A percentile compares a stretch with the other conserved stretches of the same genome.
These are phyloP conservation scores for Apodemus speciosus DNA, from an alignment of 2,113 vertebrate genomes.

Conservation along the genomic window DNA sequence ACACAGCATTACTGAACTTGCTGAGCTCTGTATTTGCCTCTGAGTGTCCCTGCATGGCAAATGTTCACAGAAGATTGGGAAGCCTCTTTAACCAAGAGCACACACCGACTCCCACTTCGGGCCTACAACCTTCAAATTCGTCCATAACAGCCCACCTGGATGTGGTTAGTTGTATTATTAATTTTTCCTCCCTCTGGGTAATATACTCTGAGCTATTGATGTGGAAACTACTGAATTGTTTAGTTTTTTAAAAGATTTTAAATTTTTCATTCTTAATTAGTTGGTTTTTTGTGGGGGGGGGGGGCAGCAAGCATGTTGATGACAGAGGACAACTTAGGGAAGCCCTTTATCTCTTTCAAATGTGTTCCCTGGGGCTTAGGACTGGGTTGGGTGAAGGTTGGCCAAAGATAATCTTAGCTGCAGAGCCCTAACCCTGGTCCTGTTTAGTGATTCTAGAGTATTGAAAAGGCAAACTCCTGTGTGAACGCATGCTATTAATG, in stretches of 20 bases:
- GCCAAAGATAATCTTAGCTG: not conserved
- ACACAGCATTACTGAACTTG: not conserved
- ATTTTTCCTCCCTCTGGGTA: not conserved
- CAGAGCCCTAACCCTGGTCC: not conserved
- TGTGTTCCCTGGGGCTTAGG: not conserved
- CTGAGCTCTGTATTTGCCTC: not conserved
- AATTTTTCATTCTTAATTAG: not conserved
- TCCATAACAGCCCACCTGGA: not conserved
- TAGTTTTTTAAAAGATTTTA: not conserved
- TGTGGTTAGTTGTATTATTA: not conserved
- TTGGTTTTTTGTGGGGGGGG: not conserved
- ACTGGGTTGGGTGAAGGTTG: not conserved
- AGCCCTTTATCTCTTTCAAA: not conserved
- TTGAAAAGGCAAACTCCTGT: not conserved
- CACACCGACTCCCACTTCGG: not conserved
- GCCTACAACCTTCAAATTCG: not conserved
- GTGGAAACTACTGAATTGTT: not conserved
- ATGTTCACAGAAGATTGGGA: not conserved
- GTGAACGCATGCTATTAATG: not conserved
- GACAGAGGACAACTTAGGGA: not conserved
- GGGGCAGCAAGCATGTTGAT: not conserved
- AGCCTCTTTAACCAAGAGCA: not conserved
- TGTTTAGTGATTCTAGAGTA: not conserved
- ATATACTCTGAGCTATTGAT: not conserved
- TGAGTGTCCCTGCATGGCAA: not conserved